Evolutionary conservation across 2,797 vertebrate genomes (phyloP).

Genomic region (Staurois parvus): DNA sequence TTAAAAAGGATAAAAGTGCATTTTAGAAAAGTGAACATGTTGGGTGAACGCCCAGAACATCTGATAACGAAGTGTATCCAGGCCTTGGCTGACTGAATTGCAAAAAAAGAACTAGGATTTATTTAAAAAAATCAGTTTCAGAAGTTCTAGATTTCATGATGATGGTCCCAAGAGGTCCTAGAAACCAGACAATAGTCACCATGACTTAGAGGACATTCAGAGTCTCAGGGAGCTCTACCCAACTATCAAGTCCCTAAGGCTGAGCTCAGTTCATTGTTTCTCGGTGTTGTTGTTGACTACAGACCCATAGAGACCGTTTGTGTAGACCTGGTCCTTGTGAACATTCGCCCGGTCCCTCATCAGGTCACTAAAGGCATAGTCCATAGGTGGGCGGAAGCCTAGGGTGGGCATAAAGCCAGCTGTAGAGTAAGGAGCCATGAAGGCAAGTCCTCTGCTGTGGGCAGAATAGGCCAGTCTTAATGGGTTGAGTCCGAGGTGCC

Average conservation of each 20-base stretch:
- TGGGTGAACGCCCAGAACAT: background rate
- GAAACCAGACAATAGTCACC: background rate
- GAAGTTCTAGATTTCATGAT: background rate
- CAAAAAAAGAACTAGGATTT: background rate
- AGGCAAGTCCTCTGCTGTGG: constrained; percentile 95
- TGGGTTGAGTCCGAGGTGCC: constrained; percentile 93
- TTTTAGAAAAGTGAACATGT: constrained; percentile 63
- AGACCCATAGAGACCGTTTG: constrained; percentile 90
- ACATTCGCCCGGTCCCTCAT: constrained; percentile 94
- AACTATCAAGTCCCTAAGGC: background rate
- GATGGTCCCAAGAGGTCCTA: background rate
- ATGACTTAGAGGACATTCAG: background rate
- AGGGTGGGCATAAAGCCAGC: constrained; percentile 94
- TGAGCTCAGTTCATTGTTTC: constrained; percentile 83
- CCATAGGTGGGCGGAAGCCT: constrained; percentile 96
- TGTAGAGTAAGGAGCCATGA: constrained; percentile 98
- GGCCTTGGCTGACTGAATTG: background rate
- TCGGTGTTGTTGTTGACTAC: constrained; percentile 94
- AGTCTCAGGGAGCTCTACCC: no score
- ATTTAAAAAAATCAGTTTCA: background rate
- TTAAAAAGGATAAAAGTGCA: constrained; percentile 79
- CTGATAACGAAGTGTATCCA: background rate
- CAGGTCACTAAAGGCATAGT: constrained; percentile 98
- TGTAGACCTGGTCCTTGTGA: constrained; percentile 93
- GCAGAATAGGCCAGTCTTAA: constrained; percentile 96